Percentiles rank a stretch among this genome's conserved stretches.
Evolutionary conservation across 2,888 invertebrate genomes (phyloP).

Genomic region (Heliconius sara): DNA sequence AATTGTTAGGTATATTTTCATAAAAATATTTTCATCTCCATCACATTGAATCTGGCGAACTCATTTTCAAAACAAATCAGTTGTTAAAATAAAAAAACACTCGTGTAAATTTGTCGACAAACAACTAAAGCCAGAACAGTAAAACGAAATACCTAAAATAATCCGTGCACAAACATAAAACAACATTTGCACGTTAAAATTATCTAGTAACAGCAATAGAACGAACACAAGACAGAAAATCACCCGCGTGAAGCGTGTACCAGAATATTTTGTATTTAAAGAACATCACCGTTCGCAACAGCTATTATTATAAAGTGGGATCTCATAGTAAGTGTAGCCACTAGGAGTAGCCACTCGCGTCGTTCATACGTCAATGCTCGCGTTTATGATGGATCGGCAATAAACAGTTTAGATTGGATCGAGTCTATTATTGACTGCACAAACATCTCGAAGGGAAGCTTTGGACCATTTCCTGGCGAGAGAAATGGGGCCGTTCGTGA

Average conservation of each 20-base stretch:
- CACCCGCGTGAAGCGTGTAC: slow-evolving; percentile 3
- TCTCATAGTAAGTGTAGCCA: slow-evolving; percentile 15
- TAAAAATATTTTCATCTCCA: background rate
- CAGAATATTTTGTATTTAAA: slow-evolving; percentile 18
- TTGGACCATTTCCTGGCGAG: slow-evolving; percentile 77
- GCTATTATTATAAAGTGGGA: slow-evolving; percentile 40
- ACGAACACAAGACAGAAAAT: slow-evolving; percentile 3
- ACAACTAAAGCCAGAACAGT: background rate
- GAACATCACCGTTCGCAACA: slow-evolving; percentile 26
- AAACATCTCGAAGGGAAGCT: slow-evolving; percentile 78
- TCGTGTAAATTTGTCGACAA: no score
- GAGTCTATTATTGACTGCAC: slow-evolving; percentile 80
- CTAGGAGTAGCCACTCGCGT: slow-evolving; percentile 26
- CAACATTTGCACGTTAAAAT: slow-evolving; percentile 3
- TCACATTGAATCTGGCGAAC: background rate
- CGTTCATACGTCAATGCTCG: slow-evolving; percentile 44
- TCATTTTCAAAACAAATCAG: no score
- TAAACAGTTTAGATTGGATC: slow-evolving; percentile 59
- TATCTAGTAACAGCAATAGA: slow-evolving; percentile 8
- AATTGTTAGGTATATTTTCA: background rate
- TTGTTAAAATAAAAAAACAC: no score
- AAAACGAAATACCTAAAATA: background rate
- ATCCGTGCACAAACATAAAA: background rate
- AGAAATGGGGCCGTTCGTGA: slow-evolving; percentile 78
- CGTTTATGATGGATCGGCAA: slow-evolving; percentile 61